Conservation (phyloP, 1,140 invertebrate species). For the Megalonaias nervosa region DNA sequence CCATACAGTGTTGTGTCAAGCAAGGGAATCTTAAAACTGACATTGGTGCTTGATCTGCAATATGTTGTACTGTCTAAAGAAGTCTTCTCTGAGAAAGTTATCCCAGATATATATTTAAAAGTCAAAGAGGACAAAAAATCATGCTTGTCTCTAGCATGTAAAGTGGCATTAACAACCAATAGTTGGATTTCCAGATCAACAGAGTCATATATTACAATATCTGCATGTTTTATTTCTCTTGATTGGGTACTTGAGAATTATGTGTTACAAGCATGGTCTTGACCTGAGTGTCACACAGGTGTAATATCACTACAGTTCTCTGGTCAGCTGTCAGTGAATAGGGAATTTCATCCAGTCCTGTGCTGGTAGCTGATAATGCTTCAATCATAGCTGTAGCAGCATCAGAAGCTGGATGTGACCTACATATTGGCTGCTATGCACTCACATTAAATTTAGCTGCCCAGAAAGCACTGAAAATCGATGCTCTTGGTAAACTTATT, state of each 20-base stretch:
- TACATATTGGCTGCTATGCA: constrained; percentile 27
- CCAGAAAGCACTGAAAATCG: constrained; percentile 13
- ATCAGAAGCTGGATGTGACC: neutral
- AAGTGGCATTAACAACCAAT: constrained; percentile 8
- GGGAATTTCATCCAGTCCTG: neutral
- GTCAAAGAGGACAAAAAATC: too few species aligned
- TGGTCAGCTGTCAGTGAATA: constrained; percentile 15
- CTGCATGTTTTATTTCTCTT: constrained; percentile 5
- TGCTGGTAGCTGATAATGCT: constrained; percentile 17
- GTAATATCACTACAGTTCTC: constrained; percentile 6
- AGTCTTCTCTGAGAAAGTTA: too few species aligned
- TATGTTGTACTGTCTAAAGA: too few species aligned
- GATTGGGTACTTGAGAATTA: constrained; percentile 8
- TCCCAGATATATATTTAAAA: too few species aligned
- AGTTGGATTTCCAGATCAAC: constrained; percentile 3
- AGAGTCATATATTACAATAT: constrained; percentile 19
- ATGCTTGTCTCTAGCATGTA: too few species aligned
- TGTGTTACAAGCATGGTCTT: constrained; percentile 13
- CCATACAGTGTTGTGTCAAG: too few species aligned
- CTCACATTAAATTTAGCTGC: constrained; percentile 29
- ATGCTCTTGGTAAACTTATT: constrained; percentile 1
- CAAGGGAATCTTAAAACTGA: too few species aligned
- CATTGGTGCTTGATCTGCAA: too few species aligned
- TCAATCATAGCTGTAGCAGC: constrained; percentile 3
- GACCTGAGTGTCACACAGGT: constrained; percentile 8